Conservation (phyloP, 1,140 invertebrate species). For the Pemphigus obesinymphae region DNA sequence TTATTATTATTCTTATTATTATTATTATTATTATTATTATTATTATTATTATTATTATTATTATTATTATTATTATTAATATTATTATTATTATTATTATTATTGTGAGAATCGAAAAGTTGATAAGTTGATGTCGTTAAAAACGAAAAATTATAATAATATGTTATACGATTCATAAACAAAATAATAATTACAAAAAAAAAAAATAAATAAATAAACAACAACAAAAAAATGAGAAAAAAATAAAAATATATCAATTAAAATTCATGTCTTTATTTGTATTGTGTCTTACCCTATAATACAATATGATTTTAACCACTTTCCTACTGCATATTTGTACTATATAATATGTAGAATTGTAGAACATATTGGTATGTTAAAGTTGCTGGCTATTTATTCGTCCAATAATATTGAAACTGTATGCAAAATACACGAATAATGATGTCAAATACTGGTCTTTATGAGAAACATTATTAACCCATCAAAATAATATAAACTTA, state of each 20-base stretch:
- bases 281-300: no score
- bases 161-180: constrained; percentile 34
- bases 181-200: constrained; percentile 34
- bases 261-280: not conserved
- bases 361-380: no score
- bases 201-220: not conserved
- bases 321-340: no score
- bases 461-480: no score
- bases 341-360: no score
- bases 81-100: constrained; percentile 33
- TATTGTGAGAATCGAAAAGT: constrained; percentile 25
- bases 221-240: not conserved
- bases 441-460: no score
- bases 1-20: no score
- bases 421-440: no score
- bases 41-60: constrained; percentile 34
- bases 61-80: constrained; percentile 24
- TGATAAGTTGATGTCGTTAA: constrained; percentile 13
- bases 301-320: no score
- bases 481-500: no score
- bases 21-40: constrained; percentile 30
- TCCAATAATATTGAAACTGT: no score
- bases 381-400: no score
- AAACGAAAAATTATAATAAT: constrained; percentile 33
- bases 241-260: constrained; percentile 26